These are phyloP conservation scores for Leptinotarsa rubiginosa DNA, from an alignment of 2,888 invertebrate genomes.

Conservation along the genomic window DNA sequence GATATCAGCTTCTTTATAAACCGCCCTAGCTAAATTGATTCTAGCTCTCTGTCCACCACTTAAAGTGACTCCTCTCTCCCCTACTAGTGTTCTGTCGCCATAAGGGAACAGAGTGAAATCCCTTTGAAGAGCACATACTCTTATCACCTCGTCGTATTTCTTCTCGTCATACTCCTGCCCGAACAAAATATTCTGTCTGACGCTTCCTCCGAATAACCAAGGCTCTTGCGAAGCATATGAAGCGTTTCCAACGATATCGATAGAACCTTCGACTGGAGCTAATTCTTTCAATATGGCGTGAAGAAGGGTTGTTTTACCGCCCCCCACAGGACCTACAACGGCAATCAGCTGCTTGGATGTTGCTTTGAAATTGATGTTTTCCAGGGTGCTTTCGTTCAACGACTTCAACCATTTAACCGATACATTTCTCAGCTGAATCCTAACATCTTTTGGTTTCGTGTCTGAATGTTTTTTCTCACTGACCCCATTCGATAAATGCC, in stretches of 20 bases:
- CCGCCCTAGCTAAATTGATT: conserved; percentile 85
- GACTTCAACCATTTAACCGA: conserved; percentile 74
- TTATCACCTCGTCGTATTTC: conserved; percentile 75
- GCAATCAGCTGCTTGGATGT: conserved; percentile 70
- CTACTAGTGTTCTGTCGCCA: conserved; percentile 85
- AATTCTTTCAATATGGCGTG: conserved; percentile 77
- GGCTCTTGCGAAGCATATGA: conserved; percentile 87
- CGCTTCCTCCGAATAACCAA: conserved; percentile 83
- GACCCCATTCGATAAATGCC: not conserved
- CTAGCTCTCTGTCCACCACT: conserved; percentile 88
- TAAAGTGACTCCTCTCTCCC: conserved; percentile 77
- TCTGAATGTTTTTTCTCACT: not conserved
- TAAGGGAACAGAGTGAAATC: conserved; percentile 81
- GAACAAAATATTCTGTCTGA: conserved; percentile 92
- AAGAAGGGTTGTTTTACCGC: conserved; percentile 71
- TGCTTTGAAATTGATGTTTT: conserved; percentile 73
- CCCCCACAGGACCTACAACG: conserved; percentile 74
- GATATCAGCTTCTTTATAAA: conserved; percentile 83
- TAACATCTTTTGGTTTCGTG: conserved; percentile 47
- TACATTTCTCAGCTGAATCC: conserved; percentile 71
- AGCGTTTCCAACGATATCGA: conserved; percentile 75
- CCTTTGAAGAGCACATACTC: conserved; percentile 76
- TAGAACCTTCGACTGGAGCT: conserved; percentile 73
- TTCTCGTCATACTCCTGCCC: conserved; percentile 79
- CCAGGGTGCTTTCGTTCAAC: conserved; percentile 63